A percentile compares a stretch with the other conserved stretches of the same genome.
These are phyloP conservation scores for Psammodynastes pulverulentus DNA, from an alignment of 2,113 vertebrate species.

Conservation along the genomic window DNA sequence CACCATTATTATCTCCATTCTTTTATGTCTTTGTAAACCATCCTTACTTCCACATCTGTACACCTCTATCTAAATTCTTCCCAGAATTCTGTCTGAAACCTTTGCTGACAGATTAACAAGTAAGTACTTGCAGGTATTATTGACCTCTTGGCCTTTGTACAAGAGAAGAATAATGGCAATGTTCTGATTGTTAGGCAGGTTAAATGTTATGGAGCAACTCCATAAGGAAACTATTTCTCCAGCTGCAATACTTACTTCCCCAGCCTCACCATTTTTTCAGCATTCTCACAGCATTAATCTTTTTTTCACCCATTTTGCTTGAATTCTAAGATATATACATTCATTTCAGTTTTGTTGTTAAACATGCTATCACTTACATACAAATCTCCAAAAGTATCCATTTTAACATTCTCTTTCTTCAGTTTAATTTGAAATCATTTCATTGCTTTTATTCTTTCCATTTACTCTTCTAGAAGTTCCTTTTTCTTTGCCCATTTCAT, in stretches of 20 bases:
- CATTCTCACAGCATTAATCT: background rate
- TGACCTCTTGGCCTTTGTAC: background rate
- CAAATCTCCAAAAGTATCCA: background rate
- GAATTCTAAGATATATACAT: background rate
- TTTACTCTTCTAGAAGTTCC: background rate
- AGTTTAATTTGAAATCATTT: background rate
- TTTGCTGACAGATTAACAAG: background rate
- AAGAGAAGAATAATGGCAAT: background rate
- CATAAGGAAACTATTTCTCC: background rate
- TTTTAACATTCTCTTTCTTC: background rate
- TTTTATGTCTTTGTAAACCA: background rate
- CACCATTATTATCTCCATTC: background rate
- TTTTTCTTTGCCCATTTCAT: background rate
- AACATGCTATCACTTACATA: background rate
- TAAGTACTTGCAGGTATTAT: background rate
- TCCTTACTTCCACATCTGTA: background rate
- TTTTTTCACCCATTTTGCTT: background rate
- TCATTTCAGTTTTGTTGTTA: background rate
- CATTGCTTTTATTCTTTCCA: background rate
- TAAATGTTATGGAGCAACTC: background rate
- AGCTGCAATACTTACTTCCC: background rate
- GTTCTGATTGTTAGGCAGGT: background rate
- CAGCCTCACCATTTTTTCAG: background rate
- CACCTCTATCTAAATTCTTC: background rate
- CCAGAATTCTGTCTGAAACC: background rate